phyloP scores from a whole-genome alignment of 2,113 vertebrate species.

The Syngnathus typhle region DNA sequence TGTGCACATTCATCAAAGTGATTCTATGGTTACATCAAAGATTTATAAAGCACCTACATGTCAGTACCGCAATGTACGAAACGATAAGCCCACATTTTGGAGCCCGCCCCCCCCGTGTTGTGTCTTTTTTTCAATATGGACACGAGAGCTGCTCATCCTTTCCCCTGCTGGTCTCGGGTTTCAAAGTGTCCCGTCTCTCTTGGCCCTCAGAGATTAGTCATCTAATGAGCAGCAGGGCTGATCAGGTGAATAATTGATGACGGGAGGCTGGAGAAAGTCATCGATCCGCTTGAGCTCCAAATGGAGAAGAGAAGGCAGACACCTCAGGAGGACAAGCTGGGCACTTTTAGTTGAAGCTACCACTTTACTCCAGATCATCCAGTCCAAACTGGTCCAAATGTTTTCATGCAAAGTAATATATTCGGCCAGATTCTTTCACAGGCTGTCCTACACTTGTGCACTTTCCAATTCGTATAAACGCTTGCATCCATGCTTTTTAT shows the following conservation, averaged over 20 bases:
- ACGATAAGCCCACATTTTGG: conserved; percentile 43
- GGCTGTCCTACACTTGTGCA: too few relatives aligned
- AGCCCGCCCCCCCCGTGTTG: conserved; percentile 25
- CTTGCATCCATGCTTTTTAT: too few relatives aligned
- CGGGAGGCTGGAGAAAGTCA: conserved; percentile 51
- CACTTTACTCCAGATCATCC: too few relatives aligned
- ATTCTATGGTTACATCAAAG: conserved; percentile 56
- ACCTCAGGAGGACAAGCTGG: conserved; percentile 36
- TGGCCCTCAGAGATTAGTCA: conserved; percentile 56
- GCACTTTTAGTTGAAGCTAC: too few relatives aligned
- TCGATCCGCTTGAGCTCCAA: conserved; percentile 62
- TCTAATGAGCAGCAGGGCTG: conserved; percentile 67
- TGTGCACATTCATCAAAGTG: conserved; percentile 50
- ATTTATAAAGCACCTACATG: conserved; percentile 49
- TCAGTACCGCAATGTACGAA: conserved; percentile 55
- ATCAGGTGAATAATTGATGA: conserved; percentile 71
- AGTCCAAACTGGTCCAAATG: too few relatives aligned
- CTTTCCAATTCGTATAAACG: too few relatives aligned
- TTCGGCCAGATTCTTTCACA: too few relatives aligned
- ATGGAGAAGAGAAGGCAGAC: conserved; percentile 47
- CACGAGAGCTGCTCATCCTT: conserved; percentile 37
- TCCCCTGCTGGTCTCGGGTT: conserved; percentile 47
- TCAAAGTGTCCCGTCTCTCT: conserved; percentile 49
- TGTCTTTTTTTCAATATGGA: conserved; percentile 31
- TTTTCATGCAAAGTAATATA: too few relatives aligned